Evolutionary conservation across 2,797 vertebrate genomes (phyloP), one percentile per base, ranked within the genome.

Genomic region (Australoheros facetus): DNA sequence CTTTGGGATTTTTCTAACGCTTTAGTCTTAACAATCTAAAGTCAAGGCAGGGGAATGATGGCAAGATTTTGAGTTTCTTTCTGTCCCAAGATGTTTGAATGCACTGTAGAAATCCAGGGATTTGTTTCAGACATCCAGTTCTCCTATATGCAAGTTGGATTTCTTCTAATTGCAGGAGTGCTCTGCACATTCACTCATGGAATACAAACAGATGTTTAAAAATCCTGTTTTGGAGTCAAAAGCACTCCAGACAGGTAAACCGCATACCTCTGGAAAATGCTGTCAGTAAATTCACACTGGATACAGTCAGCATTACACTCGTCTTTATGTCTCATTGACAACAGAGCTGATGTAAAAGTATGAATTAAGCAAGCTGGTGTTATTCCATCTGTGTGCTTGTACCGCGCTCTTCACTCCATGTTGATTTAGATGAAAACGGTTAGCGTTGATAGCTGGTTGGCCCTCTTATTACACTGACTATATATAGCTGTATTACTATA

Each of bases 51-150:
- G 53, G 56, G 37, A 60, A 56, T 56, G 23, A 28, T 28, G 55
- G 13, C 14, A 7, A 28, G 23, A 26, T 56, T 56, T 48, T 48
- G 45, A 51, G 48, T 51, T 51, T 51, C 5, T 51, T 51, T 51
- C 48, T 51, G 6, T 51, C 48, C 55, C 7, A 71, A 85, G 76
- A 87, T 64, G 21, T 87, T 79, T 54, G 39, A 82, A 76, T 87
- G 80, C 87, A 85, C 84, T 78, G 82, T 73, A 85, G 56, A 82
- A 79, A 89, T 78, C 82, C 87, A 92, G 81, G 83, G 85, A 88
- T 74, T 66, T n/a, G 64, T 81, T 86, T 72, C 62, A 85, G 21
- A 82, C 78, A 80, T 83, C 78, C 82, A 85, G 26, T 76, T 76
- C 28, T 64, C 54, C 23, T 30, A n/a, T 84, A 82, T 87, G 85